A percentile compares a stretch with the other conserved stretches of the same genome.
Conservation (phyloP, 1,140 invertebrate species). For the Drosophila arizonae region DNA sequence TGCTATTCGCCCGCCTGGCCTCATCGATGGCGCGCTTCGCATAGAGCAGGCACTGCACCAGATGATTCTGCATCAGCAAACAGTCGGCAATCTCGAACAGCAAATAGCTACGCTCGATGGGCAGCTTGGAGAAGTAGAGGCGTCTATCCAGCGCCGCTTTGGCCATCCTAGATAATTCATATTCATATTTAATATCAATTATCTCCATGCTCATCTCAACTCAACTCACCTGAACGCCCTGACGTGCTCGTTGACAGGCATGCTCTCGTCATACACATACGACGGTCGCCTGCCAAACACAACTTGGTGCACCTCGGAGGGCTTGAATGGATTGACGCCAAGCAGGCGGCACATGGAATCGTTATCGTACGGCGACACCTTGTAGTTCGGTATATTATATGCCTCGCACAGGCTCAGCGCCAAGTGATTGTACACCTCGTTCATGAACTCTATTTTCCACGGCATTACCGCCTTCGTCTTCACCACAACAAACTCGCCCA, state of each 20-base stretch:
- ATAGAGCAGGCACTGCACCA: conserved; percentile 53
- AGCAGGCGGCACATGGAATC: conserved; percentile 59
- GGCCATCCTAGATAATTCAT: conserved; percentile 6
- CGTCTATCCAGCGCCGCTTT: conserved; percentile 51
- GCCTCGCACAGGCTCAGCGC: conserved; percentile 60
- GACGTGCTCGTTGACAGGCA: conserved; percentile 14
- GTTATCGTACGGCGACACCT: conserved; percentile 53
- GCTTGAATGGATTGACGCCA: conserved; percentile 36
- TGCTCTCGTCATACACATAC: conserved; percentile 22
- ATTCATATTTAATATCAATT: too few relatives aligned
- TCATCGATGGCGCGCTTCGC: conserved; percentile 54
- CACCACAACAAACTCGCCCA: conserved; percentile 68
- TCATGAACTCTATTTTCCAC: conserved; percentile 76
- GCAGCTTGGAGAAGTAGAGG: conserved; percentile 54
- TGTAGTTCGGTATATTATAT: conserved; percentile 34
- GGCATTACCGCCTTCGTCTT: conserved; percentile 75
- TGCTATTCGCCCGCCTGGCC: conserved; percentile 55
- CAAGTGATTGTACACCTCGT: conserved; percentile 76
- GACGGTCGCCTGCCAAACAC: conserved; percentile 68
- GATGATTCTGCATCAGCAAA: conserved; percentile 55
- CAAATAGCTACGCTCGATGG: conserved; percentile 71
- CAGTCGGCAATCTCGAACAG: conserved; percentile 67
- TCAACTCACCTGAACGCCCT: conserved; percentile 37
- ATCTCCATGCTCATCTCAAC: too few relatives aligned
- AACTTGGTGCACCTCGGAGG: conserved; percentile 43